phyloP scores from a whole-genome alignment of 2,888 invertebrate species.

The Mythimna pallens region DNA sequence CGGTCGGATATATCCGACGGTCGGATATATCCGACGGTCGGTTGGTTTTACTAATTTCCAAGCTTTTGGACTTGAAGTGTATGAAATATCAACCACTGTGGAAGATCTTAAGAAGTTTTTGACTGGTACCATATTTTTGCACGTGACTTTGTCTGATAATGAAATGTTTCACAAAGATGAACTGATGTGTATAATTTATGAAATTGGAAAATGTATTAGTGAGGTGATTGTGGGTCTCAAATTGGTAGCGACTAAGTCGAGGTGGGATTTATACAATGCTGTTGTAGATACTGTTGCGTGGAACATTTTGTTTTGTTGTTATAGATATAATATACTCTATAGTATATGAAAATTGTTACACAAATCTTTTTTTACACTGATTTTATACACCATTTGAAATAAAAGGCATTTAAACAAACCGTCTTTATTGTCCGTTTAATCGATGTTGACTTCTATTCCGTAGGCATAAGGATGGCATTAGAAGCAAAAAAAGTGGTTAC shows the following conservation, averaged over 20 bases:
- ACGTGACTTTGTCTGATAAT: constrained; percentile 10
- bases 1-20: too few relatives aligned
- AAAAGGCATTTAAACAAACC: too few relatives aligned
- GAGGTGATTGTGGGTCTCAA: constrained; percentile 80
- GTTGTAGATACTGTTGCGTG: constrained; percentile 43
- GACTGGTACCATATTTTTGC: constrained; percentile 2
- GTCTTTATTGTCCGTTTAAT: too few relatives aligned
- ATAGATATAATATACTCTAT: neutral
- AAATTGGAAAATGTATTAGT: constrained; percentile 49
- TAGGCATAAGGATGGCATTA: too few relatives aligned
- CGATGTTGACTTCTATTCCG: too few relatives aligned
- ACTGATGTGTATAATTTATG: constrained; percentile 45
- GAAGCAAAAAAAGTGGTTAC: too few relatives aligned
- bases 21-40: too few relatives aligned
- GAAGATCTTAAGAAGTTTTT: too few relatives aligned
- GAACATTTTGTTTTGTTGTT: constrained; percentile 44
- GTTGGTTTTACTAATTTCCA: too few relatives aligned
- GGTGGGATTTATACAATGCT: constrained; percentile 59
- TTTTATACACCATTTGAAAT: too few relatives aligned
- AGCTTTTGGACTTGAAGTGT: too few relatives aligned
- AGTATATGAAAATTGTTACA: neutral
- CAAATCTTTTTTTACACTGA: neutral
- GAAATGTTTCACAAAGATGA: constrained; percentile 47
- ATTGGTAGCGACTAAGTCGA: constrained; percentile 77
- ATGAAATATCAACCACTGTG: neutral